These are phyloP conservation scores for Salvelinus alpinus DNA, from an alignment of 2,113 vertebrate genomes.

Conservation along the genomic window DNA sequence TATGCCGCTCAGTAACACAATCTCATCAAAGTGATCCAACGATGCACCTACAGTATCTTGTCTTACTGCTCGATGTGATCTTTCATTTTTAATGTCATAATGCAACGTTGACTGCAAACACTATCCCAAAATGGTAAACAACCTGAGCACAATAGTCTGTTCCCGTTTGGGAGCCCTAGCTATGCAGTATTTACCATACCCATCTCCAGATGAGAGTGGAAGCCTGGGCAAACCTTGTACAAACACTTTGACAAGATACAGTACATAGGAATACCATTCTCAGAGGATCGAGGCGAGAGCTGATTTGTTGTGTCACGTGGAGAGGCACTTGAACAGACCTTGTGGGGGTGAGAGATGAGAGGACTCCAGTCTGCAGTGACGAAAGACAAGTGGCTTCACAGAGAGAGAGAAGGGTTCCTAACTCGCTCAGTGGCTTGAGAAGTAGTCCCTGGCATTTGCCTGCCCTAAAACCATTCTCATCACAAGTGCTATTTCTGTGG, in stretches of 20 bases:
- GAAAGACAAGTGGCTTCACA: constrained; percentile 1
- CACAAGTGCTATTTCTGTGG: not conserved
- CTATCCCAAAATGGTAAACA: not conserved
- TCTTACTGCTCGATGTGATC: not conserved
- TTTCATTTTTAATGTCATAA: not conserved
- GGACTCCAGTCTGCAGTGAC: constrained; percentile 1
- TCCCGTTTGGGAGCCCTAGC: too few relatives aligned
- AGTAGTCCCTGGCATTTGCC: not conserved
- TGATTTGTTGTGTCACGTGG: not conserved
- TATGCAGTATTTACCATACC: too few relatives aligned
- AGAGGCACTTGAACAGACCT: not conserved
- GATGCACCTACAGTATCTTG: not conserved
- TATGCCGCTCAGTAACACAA: not conserved
- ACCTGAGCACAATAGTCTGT: not conserved
- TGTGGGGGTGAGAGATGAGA: constrained; percentile 1
- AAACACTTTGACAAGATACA: not conserved
- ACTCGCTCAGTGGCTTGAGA: not conserved
- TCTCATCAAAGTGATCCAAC: not conserved
- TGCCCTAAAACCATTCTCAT: constrained; percentile 4
- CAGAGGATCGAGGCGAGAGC: not conserved
- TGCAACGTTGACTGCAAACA: not conserved
- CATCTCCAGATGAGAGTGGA: not conserved
- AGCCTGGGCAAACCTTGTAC: too few relatives aligned
- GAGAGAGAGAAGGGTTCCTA: not conserved
- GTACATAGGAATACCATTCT: not conserved